Conservation (phyloP, 2,888 invertebrate species). For the Torymus tubicola region DNA sequence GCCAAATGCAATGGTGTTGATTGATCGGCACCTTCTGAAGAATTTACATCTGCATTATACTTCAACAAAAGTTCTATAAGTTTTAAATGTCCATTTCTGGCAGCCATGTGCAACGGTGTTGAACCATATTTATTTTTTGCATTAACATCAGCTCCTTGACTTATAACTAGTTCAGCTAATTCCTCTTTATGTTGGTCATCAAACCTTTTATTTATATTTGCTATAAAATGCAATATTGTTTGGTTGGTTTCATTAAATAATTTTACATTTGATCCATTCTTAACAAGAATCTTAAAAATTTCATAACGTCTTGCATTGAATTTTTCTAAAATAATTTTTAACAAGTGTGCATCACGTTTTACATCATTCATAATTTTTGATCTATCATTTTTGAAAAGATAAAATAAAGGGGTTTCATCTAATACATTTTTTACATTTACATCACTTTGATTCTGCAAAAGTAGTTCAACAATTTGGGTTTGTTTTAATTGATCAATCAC, state of each 20-base stretch:
- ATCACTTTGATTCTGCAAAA: constrained; percentile 41
- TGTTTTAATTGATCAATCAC: constrained; percentile 26
- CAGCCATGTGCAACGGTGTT: constrained; percentile 48
- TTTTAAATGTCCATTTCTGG: constrained; percentile 33
- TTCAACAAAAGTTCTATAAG: constrained; percentile 41
- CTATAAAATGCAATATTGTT: constrained; percentile 49
- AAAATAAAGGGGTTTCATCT: constrained; percentile 47
- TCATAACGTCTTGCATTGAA: constrained; percentile 37
- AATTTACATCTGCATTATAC: constrained; percentile 40
- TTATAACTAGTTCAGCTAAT: constrained; percentile 37
- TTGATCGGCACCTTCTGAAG: constrained; percentile 10
- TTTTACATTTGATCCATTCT: constrained; percentile 38
- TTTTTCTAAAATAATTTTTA: constrained; percentile 29
- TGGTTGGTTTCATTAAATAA: neutral
- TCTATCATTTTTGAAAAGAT: constrained; percentile 38
- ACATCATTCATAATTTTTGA: constrained; percentile 1
- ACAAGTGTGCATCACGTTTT: neutral
- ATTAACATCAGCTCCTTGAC: constrained; percentile 41
- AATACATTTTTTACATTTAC: constrained; percentile 43
- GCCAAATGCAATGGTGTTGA: constrained; percentile 53
- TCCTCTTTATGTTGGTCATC: constrained; percentile 48
- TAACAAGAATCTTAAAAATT: constrained; percentile 45
- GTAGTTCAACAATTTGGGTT: constrained; percentile 41
- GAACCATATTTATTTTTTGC: constrained; percentile 20
- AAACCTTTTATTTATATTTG: constrained; percentile 11